phyloP scores from a whole-genome alignment of 2,888 invertebrate genomes.

The Priocnemis perturbator region DNA sequence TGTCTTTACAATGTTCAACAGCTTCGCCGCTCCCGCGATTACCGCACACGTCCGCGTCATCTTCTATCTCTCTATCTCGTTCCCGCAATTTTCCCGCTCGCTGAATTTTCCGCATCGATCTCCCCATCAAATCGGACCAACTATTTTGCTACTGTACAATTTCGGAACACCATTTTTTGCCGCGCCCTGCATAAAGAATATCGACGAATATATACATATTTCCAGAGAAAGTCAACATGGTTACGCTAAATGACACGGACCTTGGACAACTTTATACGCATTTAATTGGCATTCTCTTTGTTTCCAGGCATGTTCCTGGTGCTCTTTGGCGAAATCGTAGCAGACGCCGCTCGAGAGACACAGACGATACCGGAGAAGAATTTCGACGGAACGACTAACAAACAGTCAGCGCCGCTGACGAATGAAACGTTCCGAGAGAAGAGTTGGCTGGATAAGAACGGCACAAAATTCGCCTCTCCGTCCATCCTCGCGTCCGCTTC shows the following conservation, averaged over 20 bases:
- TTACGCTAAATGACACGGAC: too few relatives aligned
- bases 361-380: background rate
- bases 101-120: background rate
- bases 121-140: background rate
- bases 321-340: constrained; percentile 38
- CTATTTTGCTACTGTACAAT: background rate
- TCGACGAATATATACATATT: too few relatives aligned
- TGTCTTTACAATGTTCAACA: background rate
- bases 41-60: constrained; percentile 2
- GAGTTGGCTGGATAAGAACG: too few relatives aligned
- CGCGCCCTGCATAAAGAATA: too few relatives aligned
- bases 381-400: background rate
- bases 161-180: too few relatives aligned
- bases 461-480: too few relatives aligned
- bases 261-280: too few relatives aligned
- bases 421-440: too few relatives aligned
- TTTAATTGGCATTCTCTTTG: too few relatives aligned
- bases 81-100: background rate
- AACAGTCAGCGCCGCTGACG: background rate
- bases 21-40: background rate
- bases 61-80: constrained; percentile 2
- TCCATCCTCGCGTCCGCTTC: too few relatives aligned
- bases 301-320: constrained; percentile 56
- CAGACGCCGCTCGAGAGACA: constrained; percentile 18
- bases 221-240: too few relatives aligned